Evolutionary conservation across 2,797 vertebrate genomes (phyloP), one percentile per base, ranked within the genome.

Genomic region (Crypturellus tataupa): DNA sequence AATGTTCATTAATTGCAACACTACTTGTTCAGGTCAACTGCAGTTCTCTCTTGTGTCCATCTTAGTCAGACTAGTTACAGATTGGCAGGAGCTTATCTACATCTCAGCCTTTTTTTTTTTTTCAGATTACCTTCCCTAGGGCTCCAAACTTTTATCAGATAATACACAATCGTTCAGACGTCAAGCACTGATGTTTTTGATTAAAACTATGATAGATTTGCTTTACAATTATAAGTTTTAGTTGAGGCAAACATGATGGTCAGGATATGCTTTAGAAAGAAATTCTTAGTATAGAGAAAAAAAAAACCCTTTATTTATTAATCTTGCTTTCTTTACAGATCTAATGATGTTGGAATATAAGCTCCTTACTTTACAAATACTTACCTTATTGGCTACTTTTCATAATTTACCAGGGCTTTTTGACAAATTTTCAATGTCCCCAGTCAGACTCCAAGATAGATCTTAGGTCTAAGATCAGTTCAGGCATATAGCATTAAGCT

Each of bases 181-280:
- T 95, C 84, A 86, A 94, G 49, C 77, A 40, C 40, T 94, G 85
- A 93, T 92, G 87, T 93, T 90, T 89, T 75, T 93, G 59, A 94
- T 95, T 89, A 96, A 90, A 73, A 75, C 59, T 75, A 77, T 0
- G 0, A 47, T 93, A 85, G 51, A 87, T 87, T 93, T 94, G 59
- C 37, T 93, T 75, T 90, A 81, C 84, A 83, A 25, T 86, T 86
- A 11, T 4, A 69, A 78, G 12, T 90, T 90, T 63, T 59, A 65
- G 13, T 9, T 58, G 83, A 93, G 85, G 63, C 10, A 90, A 95
- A 96, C 80, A 72, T 83, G 68, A 42, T 47, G 87, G 31, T 76
- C 78, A 76, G 87, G 62, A 16, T 82, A 88, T 92, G 77, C 25
- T 78, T 71, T 76, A 35, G 39, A 58, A 87, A 87, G 37, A 24